A percentile compares a stretch with the other conserved stretches of the same genome.
These are phyloP conservation scores for Vireo altiloquus DNA, from an alignment of 2,113 vertebrate species.

Conservation along the genomic window DNA sequence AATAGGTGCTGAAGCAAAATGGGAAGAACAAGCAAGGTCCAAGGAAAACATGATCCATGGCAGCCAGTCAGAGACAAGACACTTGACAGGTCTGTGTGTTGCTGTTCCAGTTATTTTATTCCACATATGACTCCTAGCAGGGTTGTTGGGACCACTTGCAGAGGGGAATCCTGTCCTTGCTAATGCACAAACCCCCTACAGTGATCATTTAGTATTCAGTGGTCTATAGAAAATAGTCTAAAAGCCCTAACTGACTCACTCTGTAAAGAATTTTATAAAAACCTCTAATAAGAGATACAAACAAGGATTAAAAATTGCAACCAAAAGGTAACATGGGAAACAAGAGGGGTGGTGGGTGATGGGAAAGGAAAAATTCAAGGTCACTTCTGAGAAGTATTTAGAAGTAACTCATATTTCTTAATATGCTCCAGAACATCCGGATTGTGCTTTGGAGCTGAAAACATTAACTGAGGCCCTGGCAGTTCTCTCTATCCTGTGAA, in stretches of 20 bases:
- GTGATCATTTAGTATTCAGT: neutral
- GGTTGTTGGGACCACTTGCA: neutral
- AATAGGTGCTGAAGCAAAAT: neutral
- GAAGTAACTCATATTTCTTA: neutral
- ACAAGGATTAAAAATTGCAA: neutral
- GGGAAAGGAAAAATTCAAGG: neutral
- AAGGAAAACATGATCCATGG: neutral
- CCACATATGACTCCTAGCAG: neutral
- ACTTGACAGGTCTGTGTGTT: neutral
- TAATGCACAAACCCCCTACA: neutral
- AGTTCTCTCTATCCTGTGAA: neutral
- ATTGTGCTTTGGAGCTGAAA: neutral
- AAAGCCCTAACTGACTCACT: neutral
- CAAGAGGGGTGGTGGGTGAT: neutral
- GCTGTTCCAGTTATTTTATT: neutral
- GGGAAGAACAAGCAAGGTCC: neutral
- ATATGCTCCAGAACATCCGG: neutral
- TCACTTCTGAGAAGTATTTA: neutral
- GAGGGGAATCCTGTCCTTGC: accelerated
- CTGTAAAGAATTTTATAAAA: neutral
- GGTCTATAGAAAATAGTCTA: neutral
- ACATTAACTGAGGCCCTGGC: neutral
- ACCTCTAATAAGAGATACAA: neutral
- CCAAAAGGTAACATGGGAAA: neutral
- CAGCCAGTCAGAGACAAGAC: neutral